Evolutionary conservation across 2,797 vertebrate species (phyloP).

Genomic region (Enteromius anoplus): DNA sequence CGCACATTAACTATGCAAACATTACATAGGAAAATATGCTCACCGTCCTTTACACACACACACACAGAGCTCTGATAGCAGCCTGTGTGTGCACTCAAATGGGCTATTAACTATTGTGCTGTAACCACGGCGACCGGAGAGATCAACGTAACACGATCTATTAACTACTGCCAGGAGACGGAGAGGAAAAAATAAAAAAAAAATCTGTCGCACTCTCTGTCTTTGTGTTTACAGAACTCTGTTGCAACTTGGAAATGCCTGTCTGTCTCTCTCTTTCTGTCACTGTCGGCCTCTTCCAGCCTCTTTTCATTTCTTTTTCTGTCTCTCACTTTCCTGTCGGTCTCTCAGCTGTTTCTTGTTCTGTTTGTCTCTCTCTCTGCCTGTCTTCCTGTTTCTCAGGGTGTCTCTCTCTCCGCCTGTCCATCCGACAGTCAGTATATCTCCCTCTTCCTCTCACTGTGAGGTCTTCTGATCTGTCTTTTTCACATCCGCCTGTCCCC

Average conservation of each 20-base stretch:
- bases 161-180: conserved; percentile 24
- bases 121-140: conserved; percentile 33
- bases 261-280: not conserved
- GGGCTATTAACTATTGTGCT: conserved; percentile 20
- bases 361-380: not conserved
- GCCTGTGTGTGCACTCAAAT: not conserved
- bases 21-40: conserved; percentile 14
- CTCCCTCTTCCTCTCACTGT: not conserved
- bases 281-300: not conserved
- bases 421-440: not conserved
- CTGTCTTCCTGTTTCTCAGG: not conserved
- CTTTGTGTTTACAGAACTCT: conserved; percentile 15
- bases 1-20: not conserved
- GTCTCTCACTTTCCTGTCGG: not conserved
- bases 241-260: not conserved
- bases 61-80: conserved; percentile 2
- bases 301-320: not conserved
- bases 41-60: not conserved
- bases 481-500: not conserved
- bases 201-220: not conserved
- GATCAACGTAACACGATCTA: conserved; percentile 17
- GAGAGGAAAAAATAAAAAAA: not conserved
- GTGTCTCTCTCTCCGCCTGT: not conserved
- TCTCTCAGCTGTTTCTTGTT: not conserved
- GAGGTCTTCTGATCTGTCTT: not conserved